phyloP scores from a whole-genome alignment of 2,888 invertebrate species.

The Apodemia mormo region DNA sequence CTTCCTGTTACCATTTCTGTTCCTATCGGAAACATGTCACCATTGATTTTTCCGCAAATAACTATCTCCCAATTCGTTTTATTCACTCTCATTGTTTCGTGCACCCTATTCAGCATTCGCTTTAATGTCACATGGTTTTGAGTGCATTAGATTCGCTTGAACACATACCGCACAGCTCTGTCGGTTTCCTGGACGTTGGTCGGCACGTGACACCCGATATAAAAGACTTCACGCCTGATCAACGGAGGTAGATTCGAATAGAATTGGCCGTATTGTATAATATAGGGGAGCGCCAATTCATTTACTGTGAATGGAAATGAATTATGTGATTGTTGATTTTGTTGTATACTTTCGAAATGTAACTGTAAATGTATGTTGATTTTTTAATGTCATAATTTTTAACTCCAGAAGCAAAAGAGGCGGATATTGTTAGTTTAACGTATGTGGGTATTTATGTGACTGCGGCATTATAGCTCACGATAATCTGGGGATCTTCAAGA shows the following conservation, averaged over 20 bases:
- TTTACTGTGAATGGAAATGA: slow-evolving; percentile 38
- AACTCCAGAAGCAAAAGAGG: no score
- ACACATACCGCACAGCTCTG: slow-evolving; percentile 57
- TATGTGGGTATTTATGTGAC: no score
- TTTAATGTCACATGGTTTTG: slow-evolving; percentile 67
- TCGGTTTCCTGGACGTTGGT: slow-evolving; percentile 73
- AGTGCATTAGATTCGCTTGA: slow-evolving; percentile 79
- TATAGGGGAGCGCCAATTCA: slow-evolving; percentile 54
- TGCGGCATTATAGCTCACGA: no score
- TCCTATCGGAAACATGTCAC: slow-evolving; percentile 68
- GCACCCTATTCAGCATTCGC: slow-evolving; percentile 46
- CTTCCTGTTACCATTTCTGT: slow-evolving; percentile 62
- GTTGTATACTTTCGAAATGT: background rate
- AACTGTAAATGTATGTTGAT: background rate
- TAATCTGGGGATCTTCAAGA: no score
- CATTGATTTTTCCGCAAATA: slow-evolving; percentile 81
- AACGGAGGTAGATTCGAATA: slow-evolving; percentile 70
- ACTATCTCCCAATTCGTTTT: slow-evolving; percentile 54
- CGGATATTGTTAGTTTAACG: no score
- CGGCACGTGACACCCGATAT: slow-evolving; percentile 76
- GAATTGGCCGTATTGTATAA: slow-evolving; percentile 76
- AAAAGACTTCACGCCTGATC: slow-evolving; percentile 79
- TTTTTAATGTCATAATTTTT: background rate
- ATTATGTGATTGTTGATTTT: slow-evolving; percentile 29
- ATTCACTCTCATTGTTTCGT: slow-evolving; percentile 44